Conservation (phyloP, 2,797 vertebrate species). For the Lithobates sylvaticus region DNA sequence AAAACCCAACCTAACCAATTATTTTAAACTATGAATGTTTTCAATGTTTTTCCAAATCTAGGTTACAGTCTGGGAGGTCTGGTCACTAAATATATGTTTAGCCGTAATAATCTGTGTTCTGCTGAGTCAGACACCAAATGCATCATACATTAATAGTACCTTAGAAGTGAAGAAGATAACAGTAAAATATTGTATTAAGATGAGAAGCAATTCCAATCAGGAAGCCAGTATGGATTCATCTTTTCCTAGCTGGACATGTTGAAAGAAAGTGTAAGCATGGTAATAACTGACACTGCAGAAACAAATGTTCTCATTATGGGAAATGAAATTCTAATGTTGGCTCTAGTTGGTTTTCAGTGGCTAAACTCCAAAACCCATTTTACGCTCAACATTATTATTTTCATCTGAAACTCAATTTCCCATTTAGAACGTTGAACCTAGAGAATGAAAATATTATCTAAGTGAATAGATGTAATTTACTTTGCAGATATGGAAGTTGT, state of each 20-base stretch:
- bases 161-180: neutral
- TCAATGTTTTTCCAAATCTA: no score
- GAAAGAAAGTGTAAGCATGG: neutral
- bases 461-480: constrained; percentile 3
- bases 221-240: neutral
- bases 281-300: constrained; percentile 39
- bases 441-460: neutral
- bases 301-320: constrained; percentile 37
- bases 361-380: constrained; percentile 8
- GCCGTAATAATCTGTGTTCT: neutral
- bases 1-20: no score
- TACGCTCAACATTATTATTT: constrained; percentile 15
- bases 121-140: neutral
- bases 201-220: neutral
- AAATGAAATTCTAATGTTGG: constrained; percentile 13
- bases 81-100: neutral
- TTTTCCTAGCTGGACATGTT: neutral
- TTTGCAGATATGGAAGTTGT: neutral
- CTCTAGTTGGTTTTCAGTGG: neutral
- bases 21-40: no score
- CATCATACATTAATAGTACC: neutral
- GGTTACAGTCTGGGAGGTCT: neutral
- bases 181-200: neutral
- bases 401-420: neutral
- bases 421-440: neutral